Evolutionary conservation across 2,888 invertebrate species (phyloP), one percentile per base, ranked within the genome.

Genomic region (Tachina grossa): DNA sequence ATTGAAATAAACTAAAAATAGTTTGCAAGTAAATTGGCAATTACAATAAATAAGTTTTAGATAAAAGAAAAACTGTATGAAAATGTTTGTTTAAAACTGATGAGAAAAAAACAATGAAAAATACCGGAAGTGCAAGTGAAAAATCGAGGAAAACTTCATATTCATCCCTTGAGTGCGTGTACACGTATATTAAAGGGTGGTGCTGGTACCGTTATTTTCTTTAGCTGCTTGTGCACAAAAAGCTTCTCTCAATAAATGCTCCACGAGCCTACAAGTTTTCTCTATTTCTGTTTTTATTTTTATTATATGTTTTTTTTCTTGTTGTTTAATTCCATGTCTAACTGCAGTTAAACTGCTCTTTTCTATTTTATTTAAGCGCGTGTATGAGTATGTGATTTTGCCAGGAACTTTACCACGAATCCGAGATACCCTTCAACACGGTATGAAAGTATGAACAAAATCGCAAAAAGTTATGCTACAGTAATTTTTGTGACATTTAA

Each of bases 101-200:
- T 22, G 16, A 9, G 14, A 43, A 22, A 65, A 59, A 49, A 74
- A 57, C 14, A 45, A 49, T 14, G 13, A 57, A 74, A 85, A 83
- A 85, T 83, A 71, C 85, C 83, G 85, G 85, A 79, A 85, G 85
- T 85, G 66, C 83, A 79, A 79, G 75, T 76, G 76, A 76, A 85
- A 82, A 83, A 71, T 63, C 49, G 51, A 78, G 47, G 11, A 79
- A 85, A 83, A 71, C 83, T 82, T 66, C 39, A 53, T 71, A 66
- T 63, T 68, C 82, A 85, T 61, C 83, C 85, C 85, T 66, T 79
- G 55, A 72, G 43, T 72, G 65, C 72, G 45, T 71, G 22, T 66
- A 57, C 41, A 43, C 59, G 14, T 69, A 19, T 59, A 13, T 69
- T 49, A 10, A 76, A 57, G 83, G 77, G 77, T 77, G 77, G 66